A percentile compares a stretch with the other conserved stretches of the same genome.
Conservation (phyloP, 2,888 invertebrate species). For the Watsonalla binaria region DNA sequence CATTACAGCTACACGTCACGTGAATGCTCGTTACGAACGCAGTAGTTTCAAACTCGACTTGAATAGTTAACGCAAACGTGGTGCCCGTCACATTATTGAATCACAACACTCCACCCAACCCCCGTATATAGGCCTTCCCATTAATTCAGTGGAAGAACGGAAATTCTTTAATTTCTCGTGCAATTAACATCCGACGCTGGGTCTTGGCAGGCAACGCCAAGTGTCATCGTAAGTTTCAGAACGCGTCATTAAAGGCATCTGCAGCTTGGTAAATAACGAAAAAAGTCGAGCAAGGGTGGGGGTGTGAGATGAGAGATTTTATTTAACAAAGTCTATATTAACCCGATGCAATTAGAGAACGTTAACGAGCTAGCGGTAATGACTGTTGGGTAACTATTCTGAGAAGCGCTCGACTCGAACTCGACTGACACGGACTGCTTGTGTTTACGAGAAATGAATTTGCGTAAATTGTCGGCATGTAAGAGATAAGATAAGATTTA, state of each 20-base stretch:
- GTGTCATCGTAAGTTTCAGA: conserved; percentile 78
- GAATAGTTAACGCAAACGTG: background rate
- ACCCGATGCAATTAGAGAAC: conserved; percentile 77
- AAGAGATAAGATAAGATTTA: too few relatives aligned
- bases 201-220: conserved; percentile 59
- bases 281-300: conserved; percentile 44
- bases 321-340: conserved; percentile 80
- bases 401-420: conserved; percentile 17
- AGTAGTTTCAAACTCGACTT: too few relatives aligned
- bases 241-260: conserved; percentile 78
- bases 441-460: too few relatives aligned
- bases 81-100: conserved; percentile 22
- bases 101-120: conserved; percentile 23
- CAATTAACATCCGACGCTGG: conserved; percentile 65
- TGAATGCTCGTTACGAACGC: too few relatives aligned
- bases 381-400: conserved; percentile 63
- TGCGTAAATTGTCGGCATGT: too few relatives aligned
- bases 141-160: conserved; percentile 59
- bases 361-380: conserved; percentile 76
- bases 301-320: conserved; percentile 73
- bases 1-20: too few relatives aligned
- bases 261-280: conserved; percentile 74
- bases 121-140: conserved; percentile 51
- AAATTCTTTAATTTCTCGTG: conserved; percentile 74
- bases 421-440: background rate